Conservation (phyloP, 2,797 vertebrate species). For the Babyrousa celebensis region DNA sequence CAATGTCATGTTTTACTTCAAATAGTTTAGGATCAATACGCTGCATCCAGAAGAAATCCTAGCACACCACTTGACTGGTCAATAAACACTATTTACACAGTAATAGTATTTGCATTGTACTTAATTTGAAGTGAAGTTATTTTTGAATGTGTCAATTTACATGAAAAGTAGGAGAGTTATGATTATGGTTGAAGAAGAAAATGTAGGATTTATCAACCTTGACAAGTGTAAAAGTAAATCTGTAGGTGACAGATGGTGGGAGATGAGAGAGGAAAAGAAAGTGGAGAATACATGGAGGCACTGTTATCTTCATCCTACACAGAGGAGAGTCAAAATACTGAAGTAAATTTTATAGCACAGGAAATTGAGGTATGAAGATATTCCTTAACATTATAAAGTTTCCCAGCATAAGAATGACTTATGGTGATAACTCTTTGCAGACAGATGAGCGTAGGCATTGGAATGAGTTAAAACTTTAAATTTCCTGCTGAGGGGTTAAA, state of each 20-base stretch:
- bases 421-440: neutral
- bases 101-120: neutral
- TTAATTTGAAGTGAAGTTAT: conserved; percentile 48
- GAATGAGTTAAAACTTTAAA: conserved; percentile 30
- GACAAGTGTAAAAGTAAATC: conserved; percentile 63
- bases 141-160: conserved; percentile 56
- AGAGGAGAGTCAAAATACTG: conserved; percentile 27
- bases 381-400: conserved; percentile 24
- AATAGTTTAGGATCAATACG: neutral
- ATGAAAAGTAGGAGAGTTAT: conserved; percentile 45
- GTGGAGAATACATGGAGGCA: conserved; percentile 30
- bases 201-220: conserved; percentile 62
- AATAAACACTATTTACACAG: neutral
- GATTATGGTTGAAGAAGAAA: conserved; percentile 53
- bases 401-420: neutral
- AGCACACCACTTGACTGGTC: neutral
- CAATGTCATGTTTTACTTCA: conserved; percentile 15
- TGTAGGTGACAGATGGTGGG: conserved; percentile 40
- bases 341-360: conserved; percentile 35
- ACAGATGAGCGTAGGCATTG: neutral
- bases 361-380: conserved; percentile 45
- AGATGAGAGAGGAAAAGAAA: conserved; percentile 55
- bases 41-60: conserved; percentile 20
- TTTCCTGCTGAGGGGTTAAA: neutral
- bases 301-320: neutral